Evolutionary conservation across 2,888 invertebrate genomes (phyloP).

Genomic region (Acleris cristana): DNA sequence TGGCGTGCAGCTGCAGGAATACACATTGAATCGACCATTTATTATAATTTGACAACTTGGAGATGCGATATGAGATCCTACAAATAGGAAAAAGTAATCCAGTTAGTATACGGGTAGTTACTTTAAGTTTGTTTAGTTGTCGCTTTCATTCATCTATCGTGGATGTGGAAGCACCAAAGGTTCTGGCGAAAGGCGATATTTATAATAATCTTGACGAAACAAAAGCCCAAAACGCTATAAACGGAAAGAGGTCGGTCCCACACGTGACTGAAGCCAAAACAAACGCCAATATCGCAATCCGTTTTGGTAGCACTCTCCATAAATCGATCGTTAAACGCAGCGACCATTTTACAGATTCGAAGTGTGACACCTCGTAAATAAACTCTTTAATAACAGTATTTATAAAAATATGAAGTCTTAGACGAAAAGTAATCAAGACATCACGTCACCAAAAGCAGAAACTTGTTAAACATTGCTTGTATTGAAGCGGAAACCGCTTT

Average conservation of each 20-base stretch:
- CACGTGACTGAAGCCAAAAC: conserved; percentile 76
- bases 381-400: conserved; percentile 41
- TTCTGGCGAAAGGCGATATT: conserved; percentile 14
- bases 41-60: conserved; percentile 40
- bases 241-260: conserved; percentile 48
- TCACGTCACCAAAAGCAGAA: too few relatives aligned
- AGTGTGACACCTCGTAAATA: conserved; percentile 63
- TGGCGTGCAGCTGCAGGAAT: conserved; percentile 73
- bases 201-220: conserved; percentile 22
- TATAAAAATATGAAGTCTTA: conserved; percentile 4
- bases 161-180: conserved; percentile 5
- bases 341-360: conserved; percentile 55
- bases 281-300: conserved; percentile 62
- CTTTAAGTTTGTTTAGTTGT: too few relatives aligned
- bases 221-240: conserved; percentile 41
- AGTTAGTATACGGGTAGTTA: too few relatives aligned
- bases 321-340: conserved; percentile 60
- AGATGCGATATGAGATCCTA: conserved; percentile 6
- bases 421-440: neutral
- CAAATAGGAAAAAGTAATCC: neutral
- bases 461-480: too few relatives aligned
- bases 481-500: conserved; percentile 13
- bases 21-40: conserved; percentile 47
- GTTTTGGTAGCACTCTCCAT: conserved; percentile 61
- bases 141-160: conserved; percentile 7